phyloP scores from a whole-genome alignment of 2,113 vertebrate genomes.

The Mus pahari region DNA sequence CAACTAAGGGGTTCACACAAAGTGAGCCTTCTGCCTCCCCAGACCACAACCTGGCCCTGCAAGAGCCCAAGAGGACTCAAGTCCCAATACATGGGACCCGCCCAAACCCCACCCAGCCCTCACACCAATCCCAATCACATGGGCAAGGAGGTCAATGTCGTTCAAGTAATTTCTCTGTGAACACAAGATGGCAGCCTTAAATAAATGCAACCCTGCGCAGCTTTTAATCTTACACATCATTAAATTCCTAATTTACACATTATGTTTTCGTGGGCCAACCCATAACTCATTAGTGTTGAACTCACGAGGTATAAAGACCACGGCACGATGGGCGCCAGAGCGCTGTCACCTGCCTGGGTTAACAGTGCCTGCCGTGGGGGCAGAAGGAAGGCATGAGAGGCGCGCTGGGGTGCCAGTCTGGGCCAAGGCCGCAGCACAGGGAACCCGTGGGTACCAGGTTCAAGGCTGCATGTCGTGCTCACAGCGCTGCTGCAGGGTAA shows the following conservation, averaged over 20 bases:
- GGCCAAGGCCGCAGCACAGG: not conserved
- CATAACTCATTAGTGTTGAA: slow-evolving; percentile 93
- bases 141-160: slow-evolving; percentile 85
- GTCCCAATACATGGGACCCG: not conserved
- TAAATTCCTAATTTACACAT: slow-evolving; percentile 94
- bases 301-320: slow-evolving; percentile 90
- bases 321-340: slow-evolving; percentile 80
- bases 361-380: slow-evolving; percentile 47
- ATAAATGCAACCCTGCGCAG: slow-evolving; percentile 89
- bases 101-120: not conserved
- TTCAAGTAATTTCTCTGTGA: slow-evolving; percentile 90
- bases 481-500: not conserved
- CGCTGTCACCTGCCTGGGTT: slow-evolving; percentile 81
- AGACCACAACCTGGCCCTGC: not conserved
- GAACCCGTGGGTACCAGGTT: slow-evolving; percentile 17
- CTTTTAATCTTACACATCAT: slow-evolving; percentile 93
- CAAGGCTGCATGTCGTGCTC: not conserved
- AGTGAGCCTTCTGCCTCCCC: not conserved
- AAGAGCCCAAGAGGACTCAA: not conserved
- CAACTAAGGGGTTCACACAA: not conserved
- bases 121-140: slow-evolving; percentile 20
- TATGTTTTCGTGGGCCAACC: slow-evolving; percentile 91
- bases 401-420: not conserved
- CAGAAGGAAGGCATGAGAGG: not conserved
- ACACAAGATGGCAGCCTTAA: slow-evolving; percentile 93